phyloP scores from a whole-genome alignment of 2,888 invertebrate species.

The Nemotelus nigrinus region DNA sequence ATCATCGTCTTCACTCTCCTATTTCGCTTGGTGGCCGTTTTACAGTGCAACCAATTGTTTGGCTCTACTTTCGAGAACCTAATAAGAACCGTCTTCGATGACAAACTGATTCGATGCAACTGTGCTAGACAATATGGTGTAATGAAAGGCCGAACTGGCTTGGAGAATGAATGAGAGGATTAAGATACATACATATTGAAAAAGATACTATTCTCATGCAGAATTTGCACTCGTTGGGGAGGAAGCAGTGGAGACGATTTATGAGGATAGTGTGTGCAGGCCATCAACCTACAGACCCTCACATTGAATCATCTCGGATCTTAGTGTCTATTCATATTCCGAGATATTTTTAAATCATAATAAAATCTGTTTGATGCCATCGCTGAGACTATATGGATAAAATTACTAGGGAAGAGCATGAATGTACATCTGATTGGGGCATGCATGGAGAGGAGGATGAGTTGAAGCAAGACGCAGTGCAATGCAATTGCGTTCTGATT shows the following conservation, averaged over 20 bases:
- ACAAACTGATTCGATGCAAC: neutral
- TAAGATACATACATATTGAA: neutral
- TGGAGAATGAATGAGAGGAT: neutral
- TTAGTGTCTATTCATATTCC: neutral
- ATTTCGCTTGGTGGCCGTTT: no score
- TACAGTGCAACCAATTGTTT: no score
- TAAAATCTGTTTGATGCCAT: conserved; percentile 29
- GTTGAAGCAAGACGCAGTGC: neutral
- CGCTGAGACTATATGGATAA: conserved; percentile 9
- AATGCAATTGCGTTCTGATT: conserved; percentile 6
- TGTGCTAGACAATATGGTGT: neutral
- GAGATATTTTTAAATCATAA: conserved; percentile 30
- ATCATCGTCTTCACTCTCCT: no score
- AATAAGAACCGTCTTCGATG: neutral
- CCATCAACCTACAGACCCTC: conserved; percentile 5
- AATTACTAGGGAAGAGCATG: neutral
- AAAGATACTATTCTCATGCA: neutral
- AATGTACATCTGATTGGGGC: neutral
- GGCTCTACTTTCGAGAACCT: neutral
- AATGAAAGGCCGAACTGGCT: neutral
- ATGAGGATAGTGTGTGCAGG: conserved; percentile 3
- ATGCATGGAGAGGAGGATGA: neutral
- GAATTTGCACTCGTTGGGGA: neutral
- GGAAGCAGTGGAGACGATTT: neutral
- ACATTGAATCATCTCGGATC: neutral